Evolutionary conservation across 2,797 vertebrate species (phyloP).

Genomic region (Sardinella longiceps): DNA sequence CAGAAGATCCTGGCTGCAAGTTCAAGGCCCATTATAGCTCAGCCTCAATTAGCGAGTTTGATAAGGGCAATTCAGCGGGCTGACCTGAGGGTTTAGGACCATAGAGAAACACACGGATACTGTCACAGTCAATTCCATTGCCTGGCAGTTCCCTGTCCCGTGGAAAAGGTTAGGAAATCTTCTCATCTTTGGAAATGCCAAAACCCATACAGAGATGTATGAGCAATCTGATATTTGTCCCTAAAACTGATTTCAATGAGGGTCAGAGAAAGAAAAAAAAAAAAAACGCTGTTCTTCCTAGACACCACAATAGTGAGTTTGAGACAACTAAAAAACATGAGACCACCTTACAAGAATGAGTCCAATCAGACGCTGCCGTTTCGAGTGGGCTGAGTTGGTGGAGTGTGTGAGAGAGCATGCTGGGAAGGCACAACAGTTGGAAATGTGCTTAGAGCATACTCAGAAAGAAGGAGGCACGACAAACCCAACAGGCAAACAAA

Average conservation of each 20-base stretch:
- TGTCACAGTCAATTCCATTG: slow-evolving; percentile 68
- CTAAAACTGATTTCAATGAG: background rate
- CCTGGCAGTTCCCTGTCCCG: slow-evolving; percentile 55
- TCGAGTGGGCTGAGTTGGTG: background rate
- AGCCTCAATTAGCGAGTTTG: slow-evolving; percentile 59
- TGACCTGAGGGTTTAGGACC: slow-evolving; percentile 59
- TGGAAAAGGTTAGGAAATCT: slow-evolving; percentile 76
- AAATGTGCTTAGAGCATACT: slow-evolving; percentile 34
- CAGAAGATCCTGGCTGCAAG: slow-evolving; percentile 24
- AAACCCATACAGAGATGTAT: background rate
- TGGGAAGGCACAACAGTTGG: slow-evolving; percentile 73
- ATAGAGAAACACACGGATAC: slow-evolving; percentile 68
- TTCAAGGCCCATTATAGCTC: slow-evolving; percentile 60
- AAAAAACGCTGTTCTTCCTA: background rate
- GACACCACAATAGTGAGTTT: background rate
- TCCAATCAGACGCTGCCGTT: background rate
- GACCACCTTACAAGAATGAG: background rate
- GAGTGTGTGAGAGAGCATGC: background rate
- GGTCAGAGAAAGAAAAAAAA: background rate
- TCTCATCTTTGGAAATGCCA: slow-evolving; percentile 1
- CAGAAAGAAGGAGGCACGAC: background rate
- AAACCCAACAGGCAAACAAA: background rate
- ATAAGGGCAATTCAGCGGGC: slow-evolving; percentile 72
- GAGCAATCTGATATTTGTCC: slow-evolving; percentile 2
- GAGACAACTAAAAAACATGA: background rate